A percentile compares a stretch with the other conserved stretches of the same genome.
phyloP scores from a whole-genome alignment of 2,797 vertebrate species.

The Sebastes nivosus region DNA sequence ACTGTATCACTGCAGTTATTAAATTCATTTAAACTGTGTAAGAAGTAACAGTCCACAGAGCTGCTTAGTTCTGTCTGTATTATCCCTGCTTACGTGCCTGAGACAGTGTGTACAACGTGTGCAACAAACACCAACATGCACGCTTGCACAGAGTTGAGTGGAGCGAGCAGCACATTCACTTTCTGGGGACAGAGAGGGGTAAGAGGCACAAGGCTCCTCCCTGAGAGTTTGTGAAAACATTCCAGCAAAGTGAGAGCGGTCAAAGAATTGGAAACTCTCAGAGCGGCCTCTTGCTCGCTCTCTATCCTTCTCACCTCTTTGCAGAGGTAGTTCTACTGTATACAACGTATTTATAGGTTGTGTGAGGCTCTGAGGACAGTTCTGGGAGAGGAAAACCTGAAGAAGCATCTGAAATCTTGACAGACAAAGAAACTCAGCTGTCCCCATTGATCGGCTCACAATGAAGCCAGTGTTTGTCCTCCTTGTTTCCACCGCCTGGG shows the following conservation, averaged over 20 bases:
- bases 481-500: constrained; percentile 80
- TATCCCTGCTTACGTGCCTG: background rate
- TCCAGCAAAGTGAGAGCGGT: constrained; percentile 79
- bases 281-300: constrained; percentile 46
- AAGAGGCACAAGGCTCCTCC: constrained; percentile 80
- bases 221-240: constrained; percentile 85
- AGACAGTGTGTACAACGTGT: background rate
- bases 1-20: background rate
- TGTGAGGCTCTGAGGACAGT: constrained; percentile 2
- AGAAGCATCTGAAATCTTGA: constrained; percentile 23
- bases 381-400: constrained; percentile 17
- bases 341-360: background rate
- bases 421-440: constrained; percentile 35
- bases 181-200: constrained; percentile 53
- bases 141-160: background rate
- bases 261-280: constrained; percentile 73
- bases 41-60: background rate
- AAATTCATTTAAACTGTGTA: background rate
- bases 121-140: constrained; percentile 7
- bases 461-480: constrained; percentile 82
- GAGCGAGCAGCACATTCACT: constrained; percentile 31
- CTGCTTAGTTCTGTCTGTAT: background rate
- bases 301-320: constrained; percentile 44
- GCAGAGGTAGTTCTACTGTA: background rate
- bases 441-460: constrained; percentile 48